These are phyloP conservation scores for Nipponacmea schrenckii DNA, from an alignment of 2,888 invertebrate species.

Conservation along the genomic window DNA sequence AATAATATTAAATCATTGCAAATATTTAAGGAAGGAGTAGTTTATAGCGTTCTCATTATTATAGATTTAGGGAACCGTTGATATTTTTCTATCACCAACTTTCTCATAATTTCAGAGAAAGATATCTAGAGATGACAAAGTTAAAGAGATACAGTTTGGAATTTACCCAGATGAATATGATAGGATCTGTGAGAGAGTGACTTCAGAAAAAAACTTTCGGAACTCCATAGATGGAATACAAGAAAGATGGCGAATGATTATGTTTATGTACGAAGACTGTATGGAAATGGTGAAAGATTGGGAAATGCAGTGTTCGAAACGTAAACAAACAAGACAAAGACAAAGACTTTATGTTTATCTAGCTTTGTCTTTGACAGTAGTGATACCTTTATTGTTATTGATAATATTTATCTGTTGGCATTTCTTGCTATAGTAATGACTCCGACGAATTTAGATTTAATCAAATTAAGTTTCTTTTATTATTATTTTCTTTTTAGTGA, in stretches of 20 bases:
- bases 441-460: no score
- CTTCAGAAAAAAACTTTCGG: conserved; percentile 40
- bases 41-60: no score
- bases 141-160: conserved; percentile 39
- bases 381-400: background rate
- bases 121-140: conserved; percentile 24
- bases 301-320: conserved; percentile 19
- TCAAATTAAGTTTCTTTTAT: no score
- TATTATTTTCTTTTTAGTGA: no score
- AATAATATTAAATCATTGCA: no score
- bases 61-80: no score
- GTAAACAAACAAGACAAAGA: background rate
- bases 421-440: background rate
- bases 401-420: background rate
- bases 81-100: no score
- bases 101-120: conserved; percentile 14
- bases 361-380: background rate
- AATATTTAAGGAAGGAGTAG: no score
- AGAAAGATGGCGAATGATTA: conserved; percentile 51
- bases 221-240: conserved; percentile 46
- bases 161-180: conserved; percentile 42
- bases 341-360: background rate
- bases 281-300: conserved; percentile 38
- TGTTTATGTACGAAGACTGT: conserved; percentile 52
- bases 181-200: conserved; percentile 40